Percentiles rank a stretch among this genome's conserved stretches.
These are phyloP conservation scores for Leptarthrus brevirostris DNA, from an alignment of 2,888 invertebrate genomes.

Conservation along the genomic window DNA sequence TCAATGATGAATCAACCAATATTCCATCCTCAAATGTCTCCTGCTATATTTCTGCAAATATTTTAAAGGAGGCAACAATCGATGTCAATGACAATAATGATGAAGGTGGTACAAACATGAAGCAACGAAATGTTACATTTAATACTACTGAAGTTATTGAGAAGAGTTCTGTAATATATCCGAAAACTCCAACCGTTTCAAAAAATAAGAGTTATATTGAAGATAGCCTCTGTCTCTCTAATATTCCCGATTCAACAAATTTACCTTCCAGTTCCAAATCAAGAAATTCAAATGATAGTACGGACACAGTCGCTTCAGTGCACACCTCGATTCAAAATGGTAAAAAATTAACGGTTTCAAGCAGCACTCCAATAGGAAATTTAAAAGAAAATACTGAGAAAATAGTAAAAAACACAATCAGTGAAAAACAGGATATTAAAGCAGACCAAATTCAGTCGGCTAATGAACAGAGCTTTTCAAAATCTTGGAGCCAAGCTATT, in stretches of 20 bases:
- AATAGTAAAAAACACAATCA: no score
- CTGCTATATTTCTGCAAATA: background rate
- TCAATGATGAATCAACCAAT: background rate
- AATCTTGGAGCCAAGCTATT: constrained; percentile 56
- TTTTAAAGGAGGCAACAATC: background rate
- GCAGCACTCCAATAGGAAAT: constrained; percentile 51
- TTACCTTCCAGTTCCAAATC: background rate
- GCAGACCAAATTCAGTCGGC: background rate
- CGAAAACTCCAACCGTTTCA: constrained; percentile 59
- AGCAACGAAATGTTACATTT: constrained; percentile 60
- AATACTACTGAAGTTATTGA: constrained; percentile 51
- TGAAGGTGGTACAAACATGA: background rate
- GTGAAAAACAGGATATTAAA: background rate
- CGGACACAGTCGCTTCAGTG: no score
- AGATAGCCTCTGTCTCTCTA: constrained; percentile 51
- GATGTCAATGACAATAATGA: background rate
- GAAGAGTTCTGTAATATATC: constrained; percentile 57
- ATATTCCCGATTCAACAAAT: constrained; percentile 13
- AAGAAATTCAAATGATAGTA: no score
- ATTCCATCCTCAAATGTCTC: background rate
- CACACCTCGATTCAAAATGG: background rate
- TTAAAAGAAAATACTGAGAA: no score
- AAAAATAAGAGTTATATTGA: constrained; percentile 56
- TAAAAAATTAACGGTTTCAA: background rate
- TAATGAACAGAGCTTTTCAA: constrained; percentile 30